Evolutionary conservation across 2,113 vertebrate genomes (phyloP), one percentile per base, ranked within the genome.

Genomic region (Phrynosoma blainvillii): DNA sequence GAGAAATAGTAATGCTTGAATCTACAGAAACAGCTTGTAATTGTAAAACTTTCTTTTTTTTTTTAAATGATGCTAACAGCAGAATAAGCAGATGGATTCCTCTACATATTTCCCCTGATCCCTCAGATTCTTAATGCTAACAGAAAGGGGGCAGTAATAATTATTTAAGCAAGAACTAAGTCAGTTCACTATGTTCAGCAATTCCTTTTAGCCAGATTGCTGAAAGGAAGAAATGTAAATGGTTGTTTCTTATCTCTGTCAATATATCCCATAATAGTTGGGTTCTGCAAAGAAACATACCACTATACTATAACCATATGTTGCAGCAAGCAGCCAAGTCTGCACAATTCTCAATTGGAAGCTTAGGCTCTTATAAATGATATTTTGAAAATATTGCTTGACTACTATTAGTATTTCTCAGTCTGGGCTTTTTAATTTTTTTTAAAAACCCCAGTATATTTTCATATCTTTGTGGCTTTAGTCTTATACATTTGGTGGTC

Each of bases 231-330:
- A 91, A 85, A 85, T 81, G 14, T 88, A 87, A 65, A 7, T 66
- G 81, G 85, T 73, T 85, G 77, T 89, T 93, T 91, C 42, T 90
- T 52, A 70, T 93, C 87, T 94, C 88, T 93, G 78, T 30, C 14
- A 47, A 80, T 87, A 12, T 56, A 70, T 89, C 25, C 59, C 85
- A 2, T 83, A 80, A 42, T 83, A 91, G 9, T 90, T 84, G 36
- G 36, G 3, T 3, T 89, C 32, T 91, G 89, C 88, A 89, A 86
- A 90, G 70, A 88, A 87, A 91, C 90, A 73, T 5, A 85, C 77
- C 36, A 70, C 9, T 71, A 76, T 40, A 40, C 25, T 32, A 74
- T 70, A 75, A 62, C 54, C 36, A 18, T 56, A 1, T 92, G 47
- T 71, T 93, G 82, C 84, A 92, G 86, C n/a, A 89, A 59, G 68